A percentile compares a stretch with the other conserved stretches of the same genome.
Evolutionary conservation across 2,113 vertebrate species (phyloP).

Genomic region (Cercocebus atys): DNA sequence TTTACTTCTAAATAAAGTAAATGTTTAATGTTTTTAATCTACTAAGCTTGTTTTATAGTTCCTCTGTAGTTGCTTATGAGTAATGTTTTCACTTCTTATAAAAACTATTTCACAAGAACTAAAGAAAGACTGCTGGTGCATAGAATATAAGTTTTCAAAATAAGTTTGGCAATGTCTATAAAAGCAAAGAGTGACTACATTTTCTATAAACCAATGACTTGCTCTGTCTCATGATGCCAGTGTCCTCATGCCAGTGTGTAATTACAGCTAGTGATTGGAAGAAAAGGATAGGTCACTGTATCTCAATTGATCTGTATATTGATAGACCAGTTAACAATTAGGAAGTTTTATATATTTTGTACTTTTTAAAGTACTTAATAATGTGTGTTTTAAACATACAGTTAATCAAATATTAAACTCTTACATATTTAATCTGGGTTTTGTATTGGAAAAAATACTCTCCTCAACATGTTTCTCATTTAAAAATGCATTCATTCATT

Average conservation of each 20-base stretch:
- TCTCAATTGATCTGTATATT: not conserved
- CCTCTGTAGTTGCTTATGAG: constrained; percentile 31
- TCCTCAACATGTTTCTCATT: not conserved
- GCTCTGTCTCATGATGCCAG: constrained; percentile 38
- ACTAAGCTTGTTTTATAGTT: constrained; percentile 5
- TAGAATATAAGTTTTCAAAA: constrained; percentile 47
- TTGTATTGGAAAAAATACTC: not conserved
- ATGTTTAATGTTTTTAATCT: constrained; percentile 61
- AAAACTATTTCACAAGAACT: not conserved
- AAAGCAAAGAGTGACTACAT: constrained; percentile 16
- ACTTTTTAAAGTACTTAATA: not conserved
- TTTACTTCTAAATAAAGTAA: constrained; percentile 54
- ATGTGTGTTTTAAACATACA: not conserved
- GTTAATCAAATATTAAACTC: not conserved
- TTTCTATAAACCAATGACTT: not conserved
- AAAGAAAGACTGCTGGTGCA: not conserved
- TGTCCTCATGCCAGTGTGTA: not conserved
- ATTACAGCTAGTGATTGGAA: not conserved
- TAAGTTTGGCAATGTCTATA: constrained; percentile 43
- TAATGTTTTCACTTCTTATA: constrained; percentile 22
- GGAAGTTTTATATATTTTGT: not conserved
- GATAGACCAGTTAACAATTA: not conserved
- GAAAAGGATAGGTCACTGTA: not conserved
- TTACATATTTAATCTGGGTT: not conserved
- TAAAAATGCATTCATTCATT: not conserved